Evolutionary conservation across 2,797 vertebrate species (phyloP).

Genomic region (Eulemur mongoz): DNA sequence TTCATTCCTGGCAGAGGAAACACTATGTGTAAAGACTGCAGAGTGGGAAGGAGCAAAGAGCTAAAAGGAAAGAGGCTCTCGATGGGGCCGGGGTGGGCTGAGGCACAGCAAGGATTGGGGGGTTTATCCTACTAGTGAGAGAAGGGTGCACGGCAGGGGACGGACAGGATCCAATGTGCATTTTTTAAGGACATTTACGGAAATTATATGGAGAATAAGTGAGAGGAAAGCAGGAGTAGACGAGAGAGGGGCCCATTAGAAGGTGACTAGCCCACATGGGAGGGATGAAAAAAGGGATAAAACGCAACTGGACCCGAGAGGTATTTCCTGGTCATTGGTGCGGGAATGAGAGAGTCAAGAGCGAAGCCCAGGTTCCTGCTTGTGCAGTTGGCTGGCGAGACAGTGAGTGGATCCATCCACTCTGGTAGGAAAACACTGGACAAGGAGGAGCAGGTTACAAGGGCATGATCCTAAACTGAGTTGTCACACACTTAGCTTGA

Average conservation of each 20-base stretch:
- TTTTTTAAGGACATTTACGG: background rate
- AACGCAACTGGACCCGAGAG: background rate
- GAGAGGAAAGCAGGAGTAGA: background rate
- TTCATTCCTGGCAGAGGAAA: background rate
- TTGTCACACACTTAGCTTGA: too few relatives aligned
- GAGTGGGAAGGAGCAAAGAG: background rate
- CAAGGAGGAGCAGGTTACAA: background rate
- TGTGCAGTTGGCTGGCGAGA: background rate
- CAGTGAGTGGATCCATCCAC: fast-evolving
- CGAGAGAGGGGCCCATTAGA: background rate
- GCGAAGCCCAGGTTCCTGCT: background rate
- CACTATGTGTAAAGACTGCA: background rate
- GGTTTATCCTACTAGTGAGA: background rate
- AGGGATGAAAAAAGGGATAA: background rate
- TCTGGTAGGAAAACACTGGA: background rate
- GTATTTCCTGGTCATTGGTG: background rate
- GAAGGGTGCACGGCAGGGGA: background rate
- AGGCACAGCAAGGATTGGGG: background rate
- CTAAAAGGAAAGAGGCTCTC: background rate
- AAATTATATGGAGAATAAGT: background rate
- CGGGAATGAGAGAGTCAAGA: background rate
- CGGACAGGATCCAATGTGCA: background rate
- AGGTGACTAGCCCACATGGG: background rate
- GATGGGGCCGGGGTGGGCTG: background rate
- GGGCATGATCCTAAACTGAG: background rate